Conservation (phyloP, 2,888 invertebrate species). For the Acanthosoma haemorrhoidale region DNA sequence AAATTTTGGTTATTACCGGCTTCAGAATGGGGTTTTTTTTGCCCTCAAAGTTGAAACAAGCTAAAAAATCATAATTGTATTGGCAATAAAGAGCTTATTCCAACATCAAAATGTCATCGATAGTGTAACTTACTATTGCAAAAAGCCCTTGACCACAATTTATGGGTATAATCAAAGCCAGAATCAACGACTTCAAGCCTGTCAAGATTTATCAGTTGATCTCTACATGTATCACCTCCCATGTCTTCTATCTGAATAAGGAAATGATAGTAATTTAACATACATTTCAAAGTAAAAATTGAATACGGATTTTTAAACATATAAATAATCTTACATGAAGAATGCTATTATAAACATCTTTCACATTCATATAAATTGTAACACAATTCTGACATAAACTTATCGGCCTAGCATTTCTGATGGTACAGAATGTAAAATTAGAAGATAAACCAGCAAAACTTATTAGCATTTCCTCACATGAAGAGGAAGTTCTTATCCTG, state of each 20-base stretch:
- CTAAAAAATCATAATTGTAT: constrained; percentile 28
- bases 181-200: constrained; percentile 57
- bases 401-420: constrained; percentile 57
- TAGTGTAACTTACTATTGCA: constrained; percentile 54
- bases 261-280: neutral
- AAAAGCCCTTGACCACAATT: constrained; percentile 58
- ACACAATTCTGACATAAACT: constrained; percentile 58
- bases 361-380: constrained; percentile 51
- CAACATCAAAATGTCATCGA: constrained; percentile 41
- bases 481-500: neutral
- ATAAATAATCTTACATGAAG: constrained; percentile 44
- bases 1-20: constrained; percentile 31
- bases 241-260: constrained; percentile 47
- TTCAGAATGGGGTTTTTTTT: neutral
- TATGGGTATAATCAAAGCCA: constrained; percentile 52
- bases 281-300: neutral
- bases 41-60: constrained; percentile 31
- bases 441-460: constrained; percentile 54
- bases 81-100: neutral
- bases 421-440: constrained; percentile 57
- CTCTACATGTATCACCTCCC: constrained; percentile 54
- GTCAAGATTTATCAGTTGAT: constrained; percentile 56
- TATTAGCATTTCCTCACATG: constrained; percentile 40
- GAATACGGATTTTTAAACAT: neutral
- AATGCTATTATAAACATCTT: constrained; percentile 52